Base-by-base conservation (phyloP, 2,797 vertebrate species). In the Philypnodon macrostomus region DNA sequence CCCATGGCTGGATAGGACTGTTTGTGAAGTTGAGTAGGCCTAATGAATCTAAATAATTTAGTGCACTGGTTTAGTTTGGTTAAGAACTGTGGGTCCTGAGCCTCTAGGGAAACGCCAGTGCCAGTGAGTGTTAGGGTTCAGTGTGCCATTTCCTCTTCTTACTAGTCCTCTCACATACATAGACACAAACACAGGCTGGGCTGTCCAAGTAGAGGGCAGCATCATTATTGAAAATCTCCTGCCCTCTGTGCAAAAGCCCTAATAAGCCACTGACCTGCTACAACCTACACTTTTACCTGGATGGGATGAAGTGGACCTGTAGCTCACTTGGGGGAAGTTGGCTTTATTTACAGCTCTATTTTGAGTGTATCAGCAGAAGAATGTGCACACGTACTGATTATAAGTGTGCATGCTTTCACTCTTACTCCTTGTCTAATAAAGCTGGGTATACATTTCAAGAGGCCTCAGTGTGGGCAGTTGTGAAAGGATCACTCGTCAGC, bases 1-100 rank as follows among this genome's bases (percentile, higher is more conserved):
- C 11, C 27, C 12, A 16, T 32, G 42, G 34, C 51, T 27, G 33
- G 41, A 65, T 17, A 63, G 44, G 51, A 69, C 66, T 53, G 67
- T 79, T 68, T 73, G 54, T 46, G 23, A 59, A 53, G 61, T 70
- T 1, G 56, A 74, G 66, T 30, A 63, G 62, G 38, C n/a, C n/a
- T 80, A 77, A 73, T 79, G 62, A 72, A 71, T 67, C 67, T 85
- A 77, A 87, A 86, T 86, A n/a, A 87, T 77, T 83, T 56, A 87
- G 74, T 24, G 42, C 19, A 26, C 19, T 53, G 64, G 75, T 68
- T 77, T 77, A 63, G 67, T 79, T 84, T 79, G 55, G 62, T 75
- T 64, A 70, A 73, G 63, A 66, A 77, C 64, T 70, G 55, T 24
- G 32, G 47, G 66, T 75, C 58, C 65, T 39, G 46, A 1, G 35